Base-by-base conservation (phyloP, 2,797 vertebrate species). In the Oryzias dopingdopingensis region DNA sequence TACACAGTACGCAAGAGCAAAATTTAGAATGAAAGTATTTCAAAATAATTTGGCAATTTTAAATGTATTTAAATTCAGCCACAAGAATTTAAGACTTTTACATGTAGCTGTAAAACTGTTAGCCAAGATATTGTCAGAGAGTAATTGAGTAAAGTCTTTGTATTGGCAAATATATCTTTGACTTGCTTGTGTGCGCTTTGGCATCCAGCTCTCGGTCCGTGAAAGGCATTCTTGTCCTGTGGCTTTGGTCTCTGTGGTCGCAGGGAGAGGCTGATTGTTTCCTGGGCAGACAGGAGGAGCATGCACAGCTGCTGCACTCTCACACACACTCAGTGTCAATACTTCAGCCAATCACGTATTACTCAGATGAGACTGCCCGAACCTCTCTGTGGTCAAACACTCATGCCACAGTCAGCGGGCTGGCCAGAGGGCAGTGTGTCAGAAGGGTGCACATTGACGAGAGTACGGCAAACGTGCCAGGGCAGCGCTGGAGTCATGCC, bases 151-250 rank as follows among this genome's bases (percentile, higher is more conserved):
- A 48, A 54, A 52, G 40, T 54, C 49, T 48, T 26, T 67, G 42
- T 41, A 47, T 62, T 44, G 20, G 7, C 55, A 32, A 66, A 54
- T 52, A 53, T 3, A 14, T 46, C 15, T 56, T 49, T 75, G 66
- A 37, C 37, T 42, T 57, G 49, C 57, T 52, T 74, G 64, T 74
- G 65, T 56, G 67, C 49, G 40, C 69, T 53, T 71, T 83, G 81
- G 83, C 81, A 67, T 70, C 61, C 57, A 49, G 24, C 56, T 18
- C 46, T 66, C 45, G 55, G 65, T 77, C 65, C 55, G 52, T 91
- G 83, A 92, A 92, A 90, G 88, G 83, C 90, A 92, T 92, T 92
- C 90, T 88, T 92, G 79, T 60, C 61, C 68, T 18, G 77, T 86
- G 82, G 74, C 81, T 92, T 77, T 59, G 84, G 91, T 92, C 88